These are phyloP conservation scores for Silurus aristotelis DNA, from an alignment of 2,797 vertebrate genomes.

Conservation along the genomic window DNA sequence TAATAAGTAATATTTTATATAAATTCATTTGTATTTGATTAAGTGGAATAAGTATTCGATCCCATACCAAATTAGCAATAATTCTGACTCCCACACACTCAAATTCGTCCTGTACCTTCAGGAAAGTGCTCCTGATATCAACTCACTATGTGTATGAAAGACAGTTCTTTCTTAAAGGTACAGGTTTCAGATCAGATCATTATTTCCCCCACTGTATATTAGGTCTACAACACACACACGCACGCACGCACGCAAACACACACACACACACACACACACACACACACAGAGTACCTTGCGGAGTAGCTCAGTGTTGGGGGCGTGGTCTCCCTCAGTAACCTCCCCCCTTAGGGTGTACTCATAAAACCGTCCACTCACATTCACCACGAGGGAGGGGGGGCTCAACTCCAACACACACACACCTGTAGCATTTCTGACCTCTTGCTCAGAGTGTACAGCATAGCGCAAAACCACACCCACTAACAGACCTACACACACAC, in stretches of 20 bases:
- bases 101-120: no score
- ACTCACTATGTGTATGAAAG: no score
- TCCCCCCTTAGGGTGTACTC: constrained; percentile 95
- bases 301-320: constrained; percentile 94
- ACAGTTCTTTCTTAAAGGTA: no score
- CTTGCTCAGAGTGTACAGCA: constrained; percentile 87
- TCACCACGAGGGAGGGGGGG: constrained; percentile 89
- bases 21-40: no score
- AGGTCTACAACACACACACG: background rate
- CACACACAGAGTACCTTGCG: constrained; percentile 80
- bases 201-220: background rate
- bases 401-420: constrained; percentile 88
- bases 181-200: no score
- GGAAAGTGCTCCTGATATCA: no score
- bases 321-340: constrained; percentile 84
- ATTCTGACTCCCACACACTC: no score
- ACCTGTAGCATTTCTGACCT: constrained; percentile 82
- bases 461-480: constrained; percentile 92
- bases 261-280: background rate
- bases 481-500: constrained; percentile 17
- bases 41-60: no score
- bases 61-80: no score
- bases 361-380: constrained; percentile 92
- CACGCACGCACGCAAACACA: background rate
- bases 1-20: no score